Base-by-base conservation (phyloP, 2,888 invertebrate species). In the Lacanobia wlatinum region DNA sequence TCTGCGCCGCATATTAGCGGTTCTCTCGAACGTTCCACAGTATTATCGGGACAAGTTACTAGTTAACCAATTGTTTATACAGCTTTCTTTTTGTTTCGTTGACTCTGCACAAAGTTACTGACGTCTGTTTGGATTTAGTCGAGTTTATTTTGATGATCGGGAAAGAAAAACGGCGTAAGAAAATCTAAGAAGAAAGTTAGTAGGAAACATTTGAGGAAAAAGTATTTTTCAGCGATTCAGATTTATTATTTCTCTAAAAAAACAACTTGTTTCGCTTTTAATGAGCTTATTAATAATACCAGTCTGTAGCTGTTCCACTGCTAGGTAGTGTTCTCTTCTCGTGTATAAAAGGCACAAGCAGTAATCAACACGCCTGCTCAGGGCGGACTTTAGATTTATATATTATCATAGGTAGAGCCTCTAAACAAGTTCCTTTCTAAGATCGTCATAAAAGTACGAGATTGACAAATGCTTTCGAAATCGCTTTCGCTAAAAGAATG, bases 41-140 rank as follows among this genome's bases (percentile, higher is more conserved):
- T 38, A 40, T 58, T 63, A 18, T 69, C 43, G n/a, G 10, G 7
- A 46, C 69, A 64, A 75, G 60, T 81, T 78, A 48, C 38, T 9
- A 21, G 62, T 23, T 63, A 46, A 60, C 62, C 34, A 70, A 65
- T 78, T 82, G 65, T n/a, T 70, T 77, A 76, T 40, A 65, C 23
- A 34, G 40, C 23, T 23, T 53, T 28, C 43, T 18, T 46, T 65
- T 55, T 28, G 34, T 55, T 76, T 52, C 63, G 40, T 70, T 66
- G 46, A 23, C 53, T 64, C 16, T 61, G 58, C 43, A 38, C 10
- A 66, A 52, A 76, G 46, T 71, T 70, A 55, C 18, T 55, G 46
- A 10, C 14, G n/a, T 21, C n/a, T 34, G 48, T 34, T 43, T 28
- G 16, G 18, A 8, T 38, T 61, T 8, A 4, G 6, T 56, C 2